Percentiles rank a stretch among this genome's conserved stretches.
These are phyloP conservation scores for Harlomillsia oculata DNA, from an alignment of 1,140 invertebrate species.

Conservation along the genomic window DNA sequence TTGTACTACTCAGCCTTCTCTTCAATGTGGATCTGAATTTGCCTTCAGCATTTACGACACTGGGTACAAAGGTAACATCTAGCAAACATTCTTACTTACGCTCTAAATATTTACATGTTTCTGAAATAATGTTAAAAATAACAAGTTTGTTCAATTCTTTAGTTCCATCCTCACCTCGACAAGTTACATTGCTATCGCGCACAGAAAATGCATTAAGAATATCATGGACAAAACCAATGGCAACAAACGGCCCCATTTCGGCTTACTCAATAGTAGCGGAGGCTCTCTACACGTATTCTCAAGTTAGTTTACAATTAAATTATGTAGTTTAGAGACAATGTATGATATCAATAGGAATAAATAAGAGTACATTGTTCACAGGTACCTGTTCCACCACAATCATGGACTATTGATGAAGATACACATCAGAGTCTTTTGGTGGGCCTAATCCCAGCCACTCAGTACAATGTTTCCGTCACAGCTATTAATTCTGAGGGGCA, in stretches of 20 bases:
- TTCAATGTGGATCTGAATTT: conserved; percentile 42
- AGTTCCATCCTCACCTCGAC: conserved; percentile 35
- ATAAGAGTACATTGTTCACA: conserved; percentile 33
- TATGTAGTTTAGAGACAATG: neutral
- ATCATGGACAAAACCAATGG: conserved; percentile 48
- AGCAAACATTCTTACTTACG: neutral
- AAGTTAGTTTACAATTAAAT: conserved; percentile 7
- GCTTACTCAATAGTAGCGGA: conserved; percentile 47
- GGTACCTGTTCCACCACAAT: conserved; percentile 28
- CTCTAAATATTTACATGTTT: too few species aligned
- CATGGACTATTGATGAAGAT: conserved; percentile 41
- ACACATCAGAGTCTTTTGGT: conserved; percentile 43
- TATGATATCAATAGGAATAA: conserved; percentile 13
- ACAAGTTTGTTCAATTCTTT: too few species aligned
- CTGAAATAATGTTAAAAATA: too few species aligned
- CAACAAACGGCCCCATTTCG: conserved; percentile 51
- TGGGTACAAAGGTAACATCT: conserved; percentile 42
- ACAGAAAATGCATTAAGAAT: conserved; percentile 42
- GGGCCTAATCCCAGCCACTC: conserved; percentile 58
- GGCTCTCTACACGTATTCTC: conserved; percentile 25
- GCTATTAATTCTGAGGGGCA: conserved; percentile 52
- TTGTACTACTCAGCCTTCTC: conserved; percentile 37
- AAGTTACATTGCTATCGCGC: conserved; percentile 30
- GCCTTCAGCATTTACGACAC: conserved; percentile 45
- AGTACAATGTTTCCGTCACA: conserved; percentile 57